Evolutionary conservation across 1,140 invertebrate species (phyloP), one percentile per base, ranked within the genome.

Genomic region (Harpegnathos saltator): DNA sequence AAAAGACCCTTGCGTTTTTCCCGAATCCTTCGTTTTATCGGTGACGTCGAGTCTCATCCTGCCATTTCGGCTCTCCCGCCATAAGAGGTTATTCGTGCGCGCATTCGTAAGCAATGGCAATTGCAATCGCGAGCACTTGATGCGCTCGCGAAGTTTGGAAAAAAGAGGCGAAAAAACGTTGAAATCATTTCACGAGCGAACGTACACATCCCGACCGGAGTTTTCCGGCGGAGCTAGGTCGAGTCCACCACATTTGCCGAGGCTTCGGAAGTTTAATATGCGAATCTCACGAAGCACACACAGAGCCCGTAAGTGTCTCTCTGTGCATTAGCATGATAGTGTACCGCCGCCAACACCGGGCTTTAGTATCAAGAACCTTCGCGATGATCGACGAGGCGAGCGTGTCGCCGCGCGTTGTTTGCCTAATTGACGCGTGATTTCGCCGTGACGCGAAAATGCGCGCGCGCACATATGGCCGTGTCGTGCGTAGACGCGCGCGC

Each of bases 391-490:
- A 78, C 75, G 63, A 78, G 75, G 33, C n/a, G 52, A 78, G 69
- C 63, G n/a, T 58, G 75, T 58, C 19, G 52, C 52, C 38, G 38
- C 3, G 38, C 38, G 29, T 69, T 69, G 75, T 66, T 77, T 77
- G 48, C 52, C 52, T 78, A 78, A 78, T 78, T 78, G 75, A 78
- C 50, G 33, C 50, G 63, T 44, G 50, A 78, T 69, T 78, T 69
- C 44, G 33, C 26, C 11, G 17, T 58, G 26, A 29, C 52, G n/a
- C 4, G 9, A 44, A 71, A n/a, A n/a, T n/a, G n/a, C 71, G 26
- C 17, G 12, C 7, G 50, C 22, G 29, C 62, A 24, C 29, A 33
- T 66, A 56, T 26, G 24, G 14, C 44, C 26, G 26, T n/a, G 62
- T 38, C 29, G 29, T 33, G 29, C 1, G 1, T 33, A 33, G 29